Conservation (phyloP, 2,888 invertebrate species). For the Agrotis puta region DNA sequence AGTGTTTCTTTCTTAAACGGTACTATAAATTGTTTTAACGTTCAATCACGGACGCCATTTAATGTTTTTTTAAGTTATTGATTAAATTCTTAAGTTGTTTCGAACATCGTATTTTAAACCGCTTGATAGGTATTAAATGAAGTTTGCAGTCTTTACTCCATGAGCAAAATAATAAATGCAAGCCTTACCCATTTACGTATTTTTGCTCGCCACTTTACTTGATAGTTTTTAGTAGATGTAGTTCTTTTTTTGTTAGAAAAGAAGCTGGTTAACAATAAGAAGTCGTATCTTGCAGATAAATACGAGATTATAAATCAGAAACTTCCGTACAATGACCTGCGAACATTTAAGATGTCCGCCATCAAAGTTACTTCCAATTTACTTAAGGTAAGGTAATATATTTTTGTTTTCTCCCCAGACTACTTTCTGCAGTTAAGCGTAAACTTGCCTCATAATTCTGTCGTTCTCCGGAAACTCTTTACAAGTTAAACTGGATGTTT, state of each 20-base stretch:
- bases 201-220: no score
- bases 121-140: no score
- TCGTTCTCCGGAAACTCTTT: constrained; percentile 79
- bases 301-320: constrained; percentile 39
- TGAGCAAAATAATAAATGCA: no score
- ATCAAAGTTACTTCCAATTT: constrained; percentile 60
- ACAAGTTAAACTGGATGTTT: constrained; percentile 82
- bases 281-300: not conserved
- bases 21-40: constrained; percentile 42
- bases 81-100: no score
- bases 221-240: no score
- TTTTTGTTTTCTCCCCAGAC: constrained; percentile 72
- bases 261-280: not conserved
- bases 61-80: no score
- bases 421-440: constrained; percentile 70
- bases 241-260: constrained; percentile 12
- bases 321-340: constrained; percentile 47
- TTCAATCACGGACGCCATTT: not conserved
- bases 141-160: no score
- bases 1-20: constrained; percentile 15
- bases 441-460: constrained; percentile 85
- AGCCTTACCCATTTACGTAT: no score
- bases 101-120: no score
- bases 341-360: constrained; percentile 52
- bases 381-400: constrained; percentile 66